Conservation (phyloP, 2,797 vertebrate genomes). For the Harpagifer antarcticus region DNA sequence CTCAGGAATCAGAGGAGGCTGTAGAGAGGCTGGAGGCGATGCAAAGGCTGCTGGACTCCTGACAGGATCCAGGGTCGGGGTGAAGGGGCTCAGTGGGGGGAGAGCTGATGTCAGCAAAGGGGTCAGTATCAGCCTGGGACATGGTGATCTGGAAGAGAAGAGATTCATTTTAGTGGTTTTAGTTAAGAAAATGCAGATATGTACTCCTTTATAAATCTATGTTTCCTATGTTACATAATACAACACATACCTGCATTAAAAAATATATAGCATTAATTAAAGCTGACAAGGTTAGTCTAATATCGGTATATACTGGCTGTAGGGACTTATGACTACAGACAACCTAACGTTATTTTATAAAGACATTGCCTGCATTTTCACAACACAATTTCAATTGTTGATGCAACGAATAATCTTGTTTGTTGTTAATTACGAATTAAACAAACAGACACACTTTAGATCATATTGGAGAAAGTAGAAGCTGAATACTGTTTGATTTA, state of each 20-base stretch:
- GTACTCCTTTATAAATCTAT: neutral
- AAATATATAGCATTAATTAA: neutral
- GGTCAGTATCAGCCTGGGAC: conserved; percentile 74
- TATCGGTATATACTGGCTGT: no score
- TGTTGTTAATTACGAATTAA: neutral
- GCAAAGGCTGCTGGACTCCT: conserved; percentile 40
- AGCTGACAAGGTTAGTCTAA: neutral
- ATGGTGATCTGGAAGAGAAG: conserved; percentile 75
- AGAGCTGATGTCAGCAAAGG: conserved; percentile 36
- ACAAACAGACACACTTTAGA: neutral
- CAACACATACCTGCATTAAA: neutral
- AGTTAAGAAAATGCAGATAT: neutral
- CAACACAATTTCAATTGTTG: neutral
- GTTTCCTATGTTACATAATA: neutral
- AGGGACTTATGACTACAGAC: neutral
- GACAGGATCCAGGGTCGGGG: conserved; percentile 28
- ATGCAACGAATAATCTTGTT: neutral
- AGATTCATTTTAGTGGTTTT: conserved; percentile 2
- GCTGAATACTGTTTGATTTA: neutral
- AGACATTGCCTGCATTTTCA: neutral
- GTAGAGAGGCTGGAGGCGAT: conserved; percentile 14
- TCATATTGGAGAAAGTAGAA: neutral
- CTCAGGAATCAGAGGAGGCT: conserved; percentile 43
- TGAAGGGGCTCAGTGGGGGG: conserved; percentile 10
- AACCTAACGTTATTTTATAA: neutral